Evolutionary conservation across 2,797 vertebrate species (phyloP).

Genomic region (Triplophysa yarkandensis): DNA sequence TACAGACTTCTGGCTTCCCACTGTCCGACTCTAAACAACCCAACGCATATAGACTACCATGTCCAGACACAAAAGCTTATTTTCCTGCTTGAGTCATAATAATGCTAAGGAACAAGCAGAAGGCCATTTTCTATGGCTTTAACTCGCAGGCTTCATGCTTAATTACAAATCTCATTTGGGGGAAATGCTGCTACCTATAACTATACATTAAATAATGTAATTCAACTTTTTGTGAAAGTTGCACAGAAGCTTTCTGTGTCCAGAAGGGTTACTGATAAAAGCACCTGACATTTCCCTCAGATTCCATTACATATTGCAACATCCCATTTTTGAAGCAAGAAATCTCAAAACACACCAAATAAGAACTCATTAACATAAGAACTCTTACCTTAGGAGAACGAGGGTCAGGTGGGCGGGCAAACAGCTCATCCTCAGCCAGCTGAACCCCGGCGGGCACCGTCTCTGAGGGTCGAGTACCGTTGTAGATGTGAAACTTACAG

Average conservation of each 20-base stretch:
- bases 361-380: too few relatives aligned
- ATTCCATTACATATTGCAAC: background rate
- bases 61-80: background rate
- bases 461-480: conserved; percentile 98
- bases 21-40: background rate
- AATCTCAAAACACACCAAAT: background rate
- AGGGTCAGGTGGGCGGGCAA: conserved; percentile 95
- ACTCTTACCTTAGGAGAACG: conserved; percentile 91
- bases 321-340: background rate
- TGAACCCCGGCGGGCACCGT: conserved; percentile 94
- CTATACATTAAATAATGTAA: background rate
- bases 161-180: background rate
- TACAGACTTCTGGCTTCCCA: background rate
- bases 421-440: conserved; percentile 96
- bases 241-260: too few relatives aligned
- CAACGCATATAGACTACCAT: background rate
- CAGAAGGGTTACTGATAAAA: background rate
- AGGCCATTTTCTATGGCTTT: background rate
- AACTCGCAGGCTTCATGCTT: background rate
- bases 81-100: too few relatives aligned
- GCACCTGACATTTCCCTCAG: background rate
- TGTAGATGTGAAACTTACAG: conserved; percentile 99
- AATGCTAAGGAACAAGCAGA: too few relatives aligned
- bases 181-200: background rate
- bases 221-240: too few relatives aligned